phyloP scores from a whole-genome alignment of 2,888 invertebrate species.

The Seira ritae region DNA sequence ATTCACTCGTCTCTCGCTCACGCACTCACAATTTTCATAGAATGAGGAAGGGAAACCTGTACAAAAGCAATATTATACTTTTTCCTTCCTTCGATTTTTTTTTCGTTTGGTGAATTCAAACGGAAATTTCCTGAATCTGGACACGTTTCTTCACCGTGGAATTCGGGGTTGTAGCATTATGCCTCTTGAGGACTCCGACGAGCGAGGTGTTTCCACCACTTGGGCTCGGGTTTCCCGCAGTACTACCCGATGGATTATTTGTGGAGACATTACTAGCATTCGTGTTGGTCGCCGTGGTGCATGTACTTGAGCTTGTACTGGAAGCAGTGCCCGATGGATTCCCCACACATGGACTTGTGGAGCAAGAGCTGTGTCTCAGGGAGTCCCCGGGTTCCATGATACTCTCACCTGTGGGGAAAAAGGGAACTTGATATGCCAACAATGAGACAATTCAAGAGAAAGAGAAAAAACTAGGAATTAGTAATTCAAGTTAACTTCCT shows the following conservation, averaged over 20 bases:
- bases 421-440: slow-evolving; percentile 18
- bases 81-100: not conserved
- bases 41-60: not conserved
- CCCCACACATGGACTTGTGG: slow-evolving; percentile 50
- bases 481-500: not conserved
- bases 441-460: not conserved
- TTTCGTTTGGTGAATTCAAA: slow-evolving; percentile 76
- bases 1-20: too few relatives aligned
- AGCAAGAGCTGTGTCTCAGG: slow-evolving; percentile 41
- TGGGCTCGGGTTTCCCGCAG: slow-evolving; percentile 77
- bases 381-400: slow-evolving; percentile 60
- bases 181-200: slow-evolving; percentile 75
- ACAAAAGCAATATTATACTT: not conserved
- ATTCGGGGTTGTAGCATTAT: slow-evolving; percentile 67
- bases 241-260: slow-evolving; percentile 77
- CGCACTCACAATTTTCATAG: not conserved
- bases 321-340: slow-evolving; percentile 49
- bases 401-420: slow-evolving; percentile 58
- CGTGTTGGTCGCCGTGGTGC: slow-evolving; percentile 57
- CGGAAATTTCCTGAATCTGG: slow-evolving; percentile 94
- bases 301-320: slow-evolving; percentile 58
- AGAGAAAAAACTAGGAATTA: not conserved
- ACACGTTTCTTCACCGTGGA: slow-evolving; percentile 88
- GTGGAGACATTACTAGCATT: slow-evolving; percentile 59
- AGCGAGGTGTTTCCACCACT: slow-evolving; percentile 74